Evolutionary conservation across 2,797 vertebrate species (phyloP).

Genomic region (Ceryle rudis): DNA sequence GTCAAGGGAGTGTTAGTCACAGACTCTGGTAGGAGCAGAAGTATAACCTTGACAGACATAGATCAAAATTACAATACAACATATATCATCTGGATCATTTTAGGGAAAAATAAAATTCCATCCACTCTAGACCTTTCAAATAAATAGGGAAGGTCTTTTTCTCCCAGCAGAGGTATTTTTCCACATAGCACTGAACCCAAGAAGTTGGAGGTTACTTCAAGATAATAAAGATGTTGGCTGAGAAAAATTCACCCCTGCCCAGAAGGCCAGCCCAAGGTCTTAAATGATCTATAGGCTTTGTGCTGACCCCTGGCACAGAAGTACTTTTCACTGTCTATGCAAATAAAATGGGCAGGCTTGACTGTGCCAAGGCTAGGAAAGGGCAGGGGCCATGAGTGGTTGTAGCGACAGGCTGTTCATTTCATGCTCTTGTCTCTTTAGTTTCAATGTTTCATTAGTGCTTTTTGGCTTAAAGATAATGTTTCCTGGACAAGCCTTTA

Average conservation of each 20-base stretch:
- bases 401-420: background rate
- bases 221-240: background rate
- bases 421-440: background rate
- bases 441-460: background rate
- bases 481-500: background rate
- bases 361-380: background rate
- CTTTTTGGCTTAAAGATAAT: background rate
- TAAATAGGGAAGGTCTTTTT: background rate
- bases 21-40: background rate
- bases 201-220: background rate
- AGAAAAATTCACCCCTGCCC: constrained; percentile 4
- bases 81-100: background rate
- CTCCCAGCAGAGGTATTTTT: constrained; percentile 9
- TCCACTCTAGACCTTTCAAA: background rate
- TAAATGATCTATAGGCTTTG: background rate
- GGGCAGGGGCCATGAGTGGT: background rate
- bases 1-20: background rate
- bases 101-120: background rate
- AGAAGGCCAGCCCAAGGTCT: background rate
- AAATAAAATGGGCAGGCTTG: background rate
- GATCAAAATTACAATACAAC: background rate
- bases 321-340: background rate
- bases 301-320: background rate
- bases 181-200: background rate
- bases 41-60: background rate